phyloP scores from a whole-genome alignment of 2,113 vertebrate genomes.

The Etia nguti region DNA sequence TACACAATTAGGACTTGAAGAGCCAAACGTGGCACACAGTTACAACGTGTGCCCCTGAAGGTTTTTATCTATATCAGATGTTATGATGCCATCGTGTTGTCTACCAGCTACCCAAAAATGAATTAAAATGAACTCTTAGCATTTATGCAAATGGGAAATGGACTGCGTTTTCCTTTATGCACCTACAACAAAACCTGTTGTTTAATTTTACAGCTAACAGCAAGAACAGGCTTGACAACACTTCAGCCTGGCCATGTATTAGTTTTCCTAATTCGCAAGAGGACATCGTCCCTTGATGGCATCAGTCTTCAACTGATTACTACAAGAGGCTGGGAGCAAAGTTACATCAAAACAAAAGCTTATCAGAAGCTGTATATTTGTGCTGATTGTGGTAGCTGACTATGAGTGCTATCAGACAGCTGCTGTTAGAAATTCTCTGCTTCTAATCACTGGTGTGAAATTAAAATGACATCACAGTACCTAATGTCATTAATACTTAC shows the following conservation, averaged over 20 bases:
- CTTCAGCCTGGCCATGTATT: neutral
- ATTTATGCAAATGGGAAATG: neutral
- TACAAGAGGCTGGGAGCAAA: neutral
- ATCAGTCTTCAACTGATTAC: neutral
- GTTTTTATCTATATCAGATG: neutral
- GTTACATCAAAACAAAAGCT: neutral
- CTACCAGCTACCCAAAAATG: neutral
- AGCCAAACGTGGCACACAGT: neutral
- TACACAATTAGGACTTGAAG: neutral
- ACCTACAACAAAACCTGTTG: rapidly evolving
- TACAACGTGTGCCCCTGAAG: neutral
- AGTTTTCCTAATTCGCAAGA: neutral
- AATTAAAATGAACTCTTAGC: neutral
- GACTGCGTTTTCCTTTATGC: neutral
- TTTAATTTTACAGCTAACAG: neutral
- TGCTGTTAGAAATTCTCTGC: neutral
- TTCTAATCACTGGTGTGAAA: neutral
- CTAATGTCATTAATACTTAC: neutral
- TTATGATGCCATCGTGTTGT: neutral
- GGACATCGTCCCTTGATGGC: neutral
- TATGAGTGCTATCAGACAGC: neutral
- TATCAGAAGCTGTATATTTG: neutral
- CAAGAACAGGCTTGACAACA: neutral
- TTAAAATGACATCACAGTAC: neutral
- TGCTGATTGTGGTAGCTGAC: neutral